Conservation (phyloP, 2,113 vertebrate genomes). For the Leucoraja erinaceus region DNA sequence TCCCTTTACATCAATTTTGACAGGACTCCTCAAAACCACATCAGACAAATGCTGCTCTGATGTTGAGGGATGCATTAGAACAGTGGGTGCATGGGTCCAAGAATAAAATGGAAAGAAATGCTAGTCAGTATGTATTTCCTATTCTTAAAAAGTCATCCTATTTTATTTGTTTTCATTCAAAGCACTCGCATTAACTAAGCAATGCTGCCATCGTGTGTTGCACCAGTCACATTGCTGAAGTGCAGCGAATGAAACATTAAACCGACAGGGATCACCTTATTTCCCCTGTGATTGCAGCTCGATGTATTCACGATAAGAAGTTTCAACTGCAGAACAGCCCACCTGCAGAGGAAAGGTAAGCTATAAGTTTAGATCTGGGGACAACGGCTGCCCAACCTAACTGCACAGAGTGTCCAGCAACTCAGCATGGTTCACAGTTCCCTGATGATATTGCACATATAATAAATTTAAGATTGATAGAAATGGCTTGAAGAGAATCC, state of each 20-base stretch:
- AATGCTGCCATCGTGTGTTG: constrained; percentile 5
- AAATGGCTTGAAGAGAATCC: not conserved
- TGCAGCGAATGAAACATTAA: not conserved
- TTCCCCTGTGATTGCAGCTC: not conserved
- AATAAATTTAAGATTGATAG: not conserved
- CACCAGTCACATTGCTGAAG: not conserved
- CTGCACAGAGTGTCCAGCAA: not conserved
- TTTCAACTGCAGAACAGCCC: too few species aligned
- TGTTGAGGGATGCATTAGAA: not conserved
- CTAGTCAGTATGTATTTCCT: not conserved
- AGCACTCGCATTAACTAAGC: not conserved
- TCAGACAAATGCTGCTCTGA: too few species aligned
- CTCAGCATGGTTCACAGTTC: not conserved
- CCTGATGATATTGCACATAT: not conserved
- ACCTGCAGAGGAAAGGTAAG: not conserved
- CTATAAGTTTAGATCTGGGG: not conserved
- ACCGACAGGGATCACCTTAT: not conserved
- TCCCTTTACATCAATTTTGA: too few species aligned
- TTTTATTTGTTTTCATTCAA: not conserved
- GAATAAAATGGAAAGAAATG: not conserved
- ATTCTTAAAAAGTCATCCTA: not conserved
- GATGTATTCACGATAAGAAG: not conserved
- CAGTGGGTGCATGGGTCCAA: not conserved
- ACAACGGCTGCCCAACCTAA: not conserved
- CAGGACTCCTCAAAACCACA: too few species aligned